Percentiles rank a stretch among this genome's conserved stretches.
These are phyloP conservation scores for Neosalanx taihuensis DNA, from an alignment of 2,797 vertebrate genomes.

Conservation along the genomic window DNA sequence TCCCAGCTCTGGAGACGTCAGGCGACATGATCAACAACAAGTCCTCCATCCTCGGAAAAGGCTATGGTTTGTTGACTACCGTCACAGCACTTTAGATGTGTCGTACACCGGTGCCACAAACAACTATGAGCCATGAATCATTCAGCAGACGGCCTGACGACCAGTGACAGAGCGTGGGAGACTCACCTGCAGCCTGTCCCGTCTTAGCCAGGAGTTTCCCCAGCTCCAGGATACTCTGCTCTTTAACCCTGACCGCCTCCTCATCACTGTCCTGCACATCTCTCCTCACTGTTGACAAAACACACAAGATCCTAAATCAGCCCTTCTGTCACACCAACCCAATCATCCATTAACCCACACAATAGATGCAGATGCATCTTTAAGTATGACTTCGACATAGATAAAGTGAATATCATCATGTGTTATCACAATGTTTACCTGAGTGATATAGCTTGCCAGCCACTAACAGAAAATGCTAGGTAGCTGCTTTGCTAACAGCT, in stretches of 20 bases:
- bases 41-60: not conserved
- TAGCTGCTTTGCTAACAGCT: not conserved
- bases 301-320: not conserved
- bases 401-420: no score
- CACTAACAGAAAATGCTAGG: not conserved
- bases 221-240: conserved; percentile 97
- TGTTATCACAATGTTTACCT: not conserved
- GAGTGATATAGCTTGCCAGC: not conserved
- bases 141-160: not conserved
- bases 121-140: not conserved
- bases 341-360: not conserved
- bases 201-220: conserved; percentile 94
- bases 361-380: not conserved
- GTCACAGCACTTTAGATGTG: not conserved
- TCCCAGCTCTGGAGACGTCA: conserved; percentile 81
- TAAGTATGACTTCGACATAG: not conserved
- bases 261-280: conserved; percentile 97
- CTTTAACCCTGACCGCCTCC: conserved; percentile 95
- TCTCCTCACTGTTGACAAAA: conserved; percentile 82
- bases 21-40: not conserved
- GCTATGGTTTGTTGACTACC: not conserved
- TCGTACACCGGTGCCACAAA: not conserved
- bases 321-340: not conserved
- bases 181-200: conserved; percentile 92
- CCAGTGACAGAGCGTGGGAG: not conserved